These are phyloP conservation scores for Clamator glandarius DNA, from an alignment of 2,797 vertebrate species.

Conservation along the genomic window DNA sequence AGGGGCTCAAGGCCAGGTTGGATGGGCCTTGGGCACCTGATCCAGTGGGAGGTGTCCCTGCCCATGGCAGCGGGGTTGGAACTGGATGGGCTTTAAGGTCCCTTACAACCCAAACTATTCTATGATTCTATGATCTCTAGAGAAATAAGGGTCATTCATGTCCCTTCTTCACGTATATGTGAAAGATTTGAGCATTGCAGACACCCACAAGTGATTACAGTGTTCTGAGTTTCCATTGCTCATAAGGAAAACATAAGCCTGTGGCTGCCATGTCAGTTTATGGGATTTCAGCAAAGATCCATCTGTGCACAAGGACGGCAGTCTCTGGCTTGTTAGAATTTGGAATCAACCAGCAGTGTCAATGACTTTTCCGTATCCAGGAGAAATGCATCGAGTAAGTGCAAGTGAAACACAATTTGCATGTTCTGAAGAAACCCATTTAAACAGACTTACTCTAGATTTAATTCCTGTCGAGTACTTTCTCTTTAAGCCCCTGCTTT, in stretches of 20 bases:
- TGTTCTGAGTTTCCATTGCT: not conserved
- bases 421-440: not conserved
- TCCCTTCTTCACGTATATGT: not conserved
- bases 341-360: not conserved
- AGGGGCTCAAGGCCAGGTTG: too few relatives aligned
- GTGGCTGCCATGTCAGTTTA: not conserved
- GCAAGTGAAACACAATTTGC: not conserved
- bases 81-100: too few relatives aligned
- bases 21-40: too few relatives aligned
- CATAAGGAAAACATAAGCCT: not conserved
- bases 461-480: not conserved
- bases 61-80: too few relatives aligned
- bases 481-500: not conserved
- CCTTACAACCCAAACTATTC: too few relatives aligned
- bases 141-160: not conserved
- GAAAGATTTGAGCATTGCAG: not conserved
- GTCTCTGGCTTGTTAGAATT: not conserved
- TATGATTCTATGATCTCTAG: not conserved
- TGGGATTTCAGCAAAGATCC: not conserved
- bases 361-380: not conserved
- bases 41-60: too few relatives aligned
- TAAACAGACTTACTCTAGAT: not conserved
- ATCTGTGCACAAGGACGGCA: not conserved
- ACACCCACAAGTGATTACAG: not conserved
- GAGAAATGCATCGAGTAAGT: not conserved